Evolutionary conservation across 2,888 invertebrate genomes (phyloP), one percentile per base, ranked within the genome.

Genomic region (Drosophila multiciliata): DNA sequence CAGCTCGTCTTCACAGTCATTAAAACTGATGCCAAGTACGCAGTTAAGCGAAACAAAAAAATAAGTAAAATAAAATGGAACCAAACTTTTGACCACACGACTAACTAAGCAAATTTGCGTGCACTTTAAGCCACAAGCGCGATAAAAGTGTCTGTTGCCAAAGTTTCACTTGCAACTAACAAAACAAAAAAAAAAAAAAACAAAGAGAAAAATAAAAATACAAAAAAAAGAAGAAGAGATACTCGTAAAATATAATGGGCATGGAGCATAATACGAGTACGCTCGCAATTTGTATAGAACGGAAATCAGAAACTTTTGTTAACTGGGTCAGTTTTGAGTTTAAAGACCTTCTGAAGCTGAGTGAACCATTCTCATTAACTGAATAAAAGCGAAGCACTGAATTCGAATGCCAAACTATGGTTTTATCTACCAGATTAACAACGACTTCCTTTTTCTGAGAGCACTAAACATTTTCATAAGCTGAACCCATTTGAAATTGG

Each of bases 81-180:
- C 6, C 6, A 35, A 69, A 35, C 48, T 80, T 87, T 80, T 58
- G 55, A 74, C 73, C 71, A 68, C 67, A 60, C 55, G 59, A 48
- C 57, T 11, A 48, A 53, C 50, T 45, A 53, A 65, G 68, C 77
- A 74, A 66, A 81, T 82, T 78, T 73, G 74, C 73, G 75, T 83
- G 89, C 89, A 67, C 45, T 77, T 55, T 65, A 65, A 60, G 63
- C 85, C 79, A 68, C 23, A 73, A 77, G 69, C 54, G 68, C 82
- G 83, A 84, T 84, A 87, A 84, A 89, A 87, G 72, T 87, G 84
- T 83, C 89, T 83, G 82, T 53, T 69, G 59, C 83, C 59, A 88
- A 84, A 89, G 68, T 86, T 88, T 83, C 58, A 65, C 69, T 66
- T 78, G 66, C 66, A 66, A 58, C 64, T 29, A 55, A 53, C 65